Evolutionary conservation across 1,140 invertebrate genomes (phyloP).

Genomic region (Agrilus planipennis): DNA sequence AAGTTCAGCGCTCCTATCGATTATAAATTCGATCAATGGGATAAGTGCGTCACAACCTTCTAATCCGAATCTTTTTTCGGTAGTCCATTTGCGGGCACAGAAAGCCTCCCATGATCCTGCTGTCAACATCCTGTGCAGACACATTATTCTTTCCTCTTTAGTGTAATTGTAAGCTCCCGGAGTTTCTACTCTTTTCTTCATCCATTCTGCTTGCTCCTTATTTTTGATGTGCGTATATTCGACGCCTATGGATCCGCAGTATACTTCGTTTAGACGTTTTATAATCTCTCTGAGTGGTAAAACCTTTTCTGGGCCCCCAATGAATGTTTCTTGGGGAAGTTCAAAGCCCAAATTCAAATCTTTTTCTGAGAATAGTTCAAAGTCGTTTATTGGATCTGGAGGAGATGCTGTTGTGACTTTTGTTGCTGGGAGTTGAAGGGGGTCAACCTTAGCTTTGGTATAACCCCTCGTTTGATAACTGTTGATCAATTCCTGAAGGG

Average conservation of each 20-base stretch:
- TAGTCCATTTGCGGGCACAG: slow-evolving; percentile 76
- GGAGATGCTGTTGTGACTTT: too few species aligned
- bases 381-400: too few species aligned
- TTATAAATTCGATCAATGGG: slow-evolving; percentile 73
- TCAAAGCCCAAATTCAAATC: slow-evolving; percentile 93
- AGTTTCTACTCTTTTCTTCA: slow-evolving; percentile 87
- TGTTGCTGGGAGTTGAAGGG: too few species aligned
- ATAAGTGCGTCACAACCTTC: slow-evolving; percentile 89
- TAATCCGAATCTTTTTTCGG: slow-evolving; percentile 85
- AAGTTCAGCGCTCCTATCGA: slow-evolving; percentile 64
- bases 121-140: too few species aligned
- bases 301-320: slow-evolving; percentile 79
- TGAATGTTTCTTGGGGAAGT: slow-evolving; percentile 90
- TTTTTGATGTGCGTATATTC: slow-evolving; percentile 99
- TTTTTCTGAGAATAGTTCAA: slow-evolving; percentile 27
- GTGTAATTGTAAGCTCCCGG: slow-evolving; percentile 80
- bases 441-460: too few species aligned
- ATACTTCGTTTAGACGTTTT: slow-evolving; percentile 73
- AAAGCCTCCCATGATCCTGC: slow-evolving; percentile 88
- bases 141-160: slow-evolving; percentile 81
- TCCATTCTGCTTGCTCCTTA: slow-evolving; percentile 94
- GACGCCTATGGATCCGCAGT: slow-evolving; percentile 81
- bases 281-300: slow-evolving; percentile 87
- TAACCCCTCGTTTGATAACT: too few species aligned
- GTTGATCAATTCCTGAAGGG: too few species aligned